Evolutionary conservation across 2,113 vertebrate species (phyloP), one percentile per base, ranked within the genome.

Genomic region (Acrocephalus arundinaceus): DNA sequence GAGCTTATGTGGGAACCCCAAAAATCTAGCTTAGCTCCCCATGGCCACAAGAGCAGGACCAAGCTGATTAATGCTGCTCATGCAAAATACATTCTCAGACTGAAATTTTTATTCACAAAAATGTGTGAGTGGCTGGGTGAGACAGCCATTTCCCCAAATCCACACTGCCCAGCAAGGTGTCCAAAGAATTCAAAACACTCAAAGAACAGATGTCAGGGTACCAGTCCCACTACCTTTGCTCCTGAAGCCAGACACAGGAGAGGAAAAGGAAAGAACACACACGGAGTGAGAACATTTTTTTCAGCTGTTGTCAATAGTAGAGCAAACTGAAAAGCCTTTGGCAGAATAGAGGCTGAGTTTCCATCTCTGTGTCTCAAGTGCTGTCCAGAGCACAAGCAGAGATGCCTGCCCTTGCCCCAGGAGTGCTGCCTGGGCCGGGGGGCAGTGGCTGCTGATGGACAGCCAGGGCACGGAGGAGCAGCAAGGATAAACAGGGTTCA

Each of bases 41-140:
- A 31, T 48, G 81, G 31, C 45, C 65, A 71, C 58, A 45, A 59
- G 57, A 61, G 62, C 92, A 95, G 66, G 62, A 91, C 45, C 74
- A 91, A 93, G 85, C 41, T 3, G 27, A 82, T 79, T 93, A 91
- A 57, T 88, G 94, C 71, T 94, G 78, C 74, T 85, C 46, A 78
- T 52, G 67, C 37, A 79, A 79, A 96, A 68, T 28, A n/a, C 13
- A 48, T 13, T 48, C 24, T 68, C 41, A 75, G 45, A 28, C 39
- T 22, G 79, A 78, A 84, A 35, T 12, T 78, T 52, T 78, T 31
- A 52, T 46, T 90, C 39, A 75, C 48, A 39, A 74, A 80, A 63
- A 91, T 25, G 15, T 39, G 39, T 70, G 46, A 67, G 68, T 71
- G 63, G 16, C 51, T 66, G 63, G 52, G 41, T 25, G 45, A 73